Evolutionary conservation across 2,888 invertebrate species (phyloP), one percentile per base, ranked within the genome.

Genomic region (Beris morrisii): DNA sequence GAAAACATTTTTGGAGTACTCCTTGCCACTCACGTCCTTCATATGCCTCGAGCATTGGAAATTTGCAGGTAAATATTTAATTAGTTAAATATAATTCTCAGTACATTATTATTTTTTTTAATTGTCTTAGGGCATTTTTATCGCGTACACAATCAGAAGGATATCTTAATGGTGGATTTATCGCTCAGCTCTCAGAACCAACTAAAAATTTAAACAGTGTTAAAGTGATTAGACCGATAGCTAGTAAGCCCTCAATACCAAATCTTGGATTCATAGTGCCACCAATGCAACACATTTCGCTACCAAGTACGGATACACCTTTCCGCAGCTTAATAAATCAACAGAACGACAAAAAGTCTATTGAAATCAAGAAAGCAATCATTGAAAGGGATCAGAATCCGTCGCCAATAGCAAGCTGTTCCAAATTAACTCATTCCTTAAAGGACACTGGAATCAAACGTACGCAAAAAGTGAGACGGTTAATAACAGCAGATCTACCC

Each of bases 1-100:
- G 85, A 86, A 67, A 90, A 90, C 78, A 88, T 90, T 70, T 89
- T 89, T 79, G 87, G 86, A 71, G 87, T 89, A 52, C 79, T 90
- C 9, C 77, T 89, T 68, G 89, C 89, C 5, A 88, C 89, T 9
- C 89, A 89, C 77, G 83, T 89, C 58, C 79, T 90, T 53, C 89
- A 89, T 75, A 89, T 90, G 88, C 89, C 89, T 2, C 82, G 87
- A 12, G 89, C 89, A 0, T 75, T 89, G 56, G 88, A 89, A 72
- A 83, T 89, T 71, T 89, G 89, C 77, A 82, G 80, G 79, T 80
- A 30, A 53, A 54, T 31, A 31, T 11, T 31, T 30, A 28, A 11
- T 9, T 53, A 12, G 31, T 5, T 3, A 9, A 9, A 30, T 11
- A 5, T 11, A 53, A 53, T n/a, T n/a, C 31, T 3, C 22, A 53